Percentiles rank a stretch among this genome's conserved stretches.
These are phyloP conservation scores for Pyrocephalus nanus DNA, from an alignment of 2,797 vertebrate species.

Conservation along the genomic window DNA sequence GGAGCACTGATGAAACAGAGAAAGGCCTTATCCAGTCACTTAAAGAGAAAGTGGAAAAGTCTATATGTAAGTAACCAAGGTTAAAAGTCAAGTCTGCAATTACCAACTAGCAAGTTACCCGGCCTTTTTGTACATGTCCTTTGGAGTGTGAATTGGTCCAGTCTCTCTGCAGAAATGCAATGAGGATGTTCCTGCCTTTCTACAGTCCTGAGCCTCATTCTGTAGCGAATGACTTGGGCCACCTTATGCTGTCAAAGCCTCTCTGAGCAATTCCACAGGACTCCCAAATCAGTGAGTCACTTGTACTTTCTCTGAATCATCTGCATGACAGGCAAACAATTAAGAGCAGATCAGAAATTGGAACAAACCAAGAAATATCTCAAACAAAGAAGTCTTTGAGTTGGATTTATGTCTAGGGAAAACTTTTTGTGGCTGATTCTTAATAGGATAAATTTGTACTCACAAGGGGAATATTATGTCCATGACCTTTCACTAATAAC, in stretches of 20 bases:
- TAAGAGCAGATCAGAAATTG: background rate
- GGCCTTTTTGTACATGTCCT: background rate
- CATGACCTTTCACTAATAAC: background rate
- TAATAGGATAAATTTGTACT: conserved; percentile 41
- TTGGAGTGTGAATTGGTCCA: background rate
- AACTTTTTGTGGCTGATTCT: conserved; percentile 1
- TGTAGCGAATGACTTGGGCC: background rate
- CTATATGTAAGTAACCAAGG: conserved; percentile 82
- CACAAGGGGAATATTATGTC: conserved; percentile 23
- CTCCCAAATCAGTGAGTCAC: background rate
- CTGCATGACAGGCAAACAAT: background rate
- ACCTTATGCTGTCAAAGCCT: background rate
- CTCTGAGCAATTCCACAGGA: conserved; percentile 15
- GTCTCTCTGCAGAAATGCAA: background rate
- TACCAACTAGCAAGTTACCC: background rate
- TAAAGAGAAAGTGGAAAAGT: conserved; percentile 88
- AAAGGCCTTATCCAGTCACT: conserved; percentile 76
- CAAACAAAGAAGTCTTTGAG: conserved; percentile 25
- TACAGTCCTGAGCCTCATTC: background rate
- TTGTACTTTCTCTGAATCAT: conserved; percentile 1
- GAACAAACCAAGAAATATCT: background rate
- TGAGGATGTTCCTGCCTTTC: background rate
- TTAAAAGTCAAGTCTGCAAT: background rate
- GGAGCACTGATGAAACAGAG: conserved; percentile 75
- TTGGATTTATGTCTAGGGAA: conserved; percentile 7